Conservation (phyloP, 2,113 vertebrate genomes). For the Puffinus mauretanicus region DNA sequence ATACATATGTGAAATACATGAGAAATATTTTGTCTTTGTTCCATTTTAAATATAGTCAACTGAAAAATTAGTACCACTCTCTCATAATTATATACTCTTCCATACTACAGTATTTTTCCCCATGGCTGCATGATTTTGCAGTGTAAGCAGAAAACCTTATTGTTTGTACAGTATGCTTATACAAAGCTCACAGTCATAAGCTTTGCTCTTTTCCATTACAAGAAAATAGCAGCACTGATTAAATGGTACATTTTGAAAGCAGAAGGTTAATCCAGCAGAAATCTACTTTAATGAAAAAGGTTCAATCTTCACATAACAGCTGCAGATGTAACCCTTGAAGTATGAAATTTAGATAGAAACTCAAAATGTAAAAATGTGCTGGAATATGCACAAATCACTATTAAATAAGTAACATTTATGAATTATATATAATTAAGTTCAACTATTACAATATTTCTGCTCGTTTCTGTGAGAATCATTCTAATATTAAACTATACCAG, state of each 20-base stretch:
- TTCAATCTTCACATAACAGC: neutral
- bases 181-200: constrained; percentile 11
- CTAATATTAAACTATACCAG: neutral
- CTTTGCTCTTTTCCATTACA: constrained; percentile 14
- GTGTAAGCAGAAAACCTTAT: neutral
- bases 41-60: neutral
- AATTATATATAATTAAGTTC: neutral
- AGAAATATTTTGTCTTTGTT: neutral
- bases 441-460: neutral
- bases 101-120: neutral
- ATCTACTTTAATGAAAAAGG: constrained; percentile 13
- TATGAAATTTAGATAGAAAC: constrained; percentile 28
- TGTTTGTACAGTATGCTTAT: neutral
- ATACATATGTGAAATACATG: neutral
- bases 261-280: constrained; percentile 37
- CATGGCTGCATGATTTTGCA: neutral
- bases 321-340: constrained; percentile 6
- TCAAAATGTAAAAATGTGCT: neutral
- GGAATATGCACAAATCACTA: neutral
- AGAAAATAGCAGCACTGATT: constrained; percentile 33
- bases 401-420: neutral
- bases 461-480: neutral
- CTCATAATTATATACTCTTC: neutral
- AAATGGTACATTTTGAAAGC: constrained; percentile 3
- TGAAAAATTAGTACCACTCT: neutral